phyloP scores from a whole-genome alignment of 2,888 invertebrate species.

The Lottia gigantea region DNA sequence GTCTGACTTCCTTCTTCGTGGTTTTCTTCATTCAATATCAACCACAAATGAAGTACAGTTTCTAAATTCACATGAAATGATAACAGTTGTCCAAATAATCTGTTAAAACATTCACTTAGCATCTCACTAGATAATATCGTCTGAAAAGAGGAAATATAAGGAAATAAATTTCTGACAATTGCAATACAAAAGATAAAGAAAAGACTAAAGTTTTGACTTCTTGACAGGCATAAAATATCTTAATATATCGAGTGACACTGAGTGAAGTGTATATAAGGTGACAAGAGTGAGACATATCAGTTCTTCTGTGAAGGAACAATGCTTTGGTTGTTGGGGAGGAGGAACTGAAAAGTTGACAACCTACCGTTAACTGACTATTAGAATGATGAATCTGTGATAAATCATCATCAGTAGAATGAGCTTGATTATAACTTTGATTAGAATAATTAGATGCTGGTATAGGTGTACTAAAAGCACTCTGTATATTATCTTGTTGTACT shows the following conservation, averaged over 20 bases:
- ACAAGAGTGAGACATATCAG: too few species aligned
- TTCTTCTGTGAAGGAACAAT: too few species aligned
- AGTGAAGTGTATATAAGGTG: too few species aligned
- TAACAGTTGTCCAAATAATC: conserved; percentile 75
- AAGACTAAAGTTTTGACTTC: too few species aligned
- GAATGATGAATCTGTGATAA: conserved; percentile 40
- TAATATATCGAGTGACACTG: too few species aligned
- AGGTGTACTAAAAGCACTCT: conserved; percentile 71
- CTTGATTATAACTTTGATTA: conserved; percentile 26
- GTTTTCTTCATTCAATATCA: conserved; percentile 80
- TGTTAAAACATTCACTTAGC: conserved; percentile 78
- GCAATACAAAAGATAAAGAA: too few species aligned
- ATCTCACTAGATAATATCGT: conserved; percentile 69
- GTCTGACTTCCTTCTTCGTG: conserved; percentile 43
- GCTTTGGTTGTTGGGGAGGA: too few species aligned
- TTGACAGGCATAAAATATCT: too few species aligned
- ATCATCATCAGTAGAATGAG: conserved; percentile 56
- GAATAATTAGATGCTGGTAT: conserved; percentile 49
- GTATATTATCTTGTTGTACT: conserved; percentile 75
- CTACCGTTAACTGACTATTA: conserved; percentile 15
- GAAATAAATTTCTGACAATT: too few species aligned
- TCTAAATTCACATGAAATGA: conserved; percentile 82
- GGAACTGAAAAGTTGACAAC: background rate
- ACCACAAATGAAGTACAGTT: conserved; percentile 86
- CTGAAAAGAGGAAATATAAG: conserved; percentile 32